Percentiles rank a stretch among this genome's conserved stretches.
Conservation (phyloP, 2,113 vertebrate genomes). For the Cynoglossus semilaevis region DNA sequence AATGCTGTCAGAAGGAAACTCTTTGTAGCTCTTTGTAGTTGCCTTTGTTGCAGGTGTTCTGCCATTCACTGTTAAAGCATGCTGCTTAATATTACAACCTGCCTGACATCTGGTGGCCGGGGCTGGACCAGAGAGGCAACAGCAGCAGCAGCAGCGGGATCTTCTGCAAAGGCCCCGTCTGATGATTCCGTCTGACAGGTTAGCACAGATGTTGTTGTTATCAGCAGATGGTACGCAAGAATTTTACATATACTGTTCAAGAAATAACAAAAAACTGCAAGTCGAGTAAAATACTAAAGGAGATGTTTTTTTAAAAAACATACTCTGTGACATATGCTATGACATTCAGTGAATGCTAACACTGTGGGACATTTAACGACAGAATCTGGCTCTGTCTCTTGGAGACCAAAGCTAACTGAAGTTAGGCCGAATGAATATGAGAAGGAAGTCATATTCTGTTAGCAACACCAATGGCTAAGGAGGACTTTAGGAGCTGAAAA, state of each 20-base stretch:
- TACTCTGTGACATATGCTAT: too few species aligned
- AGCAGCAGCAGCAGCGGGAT: slow-evolving; percentile 5
- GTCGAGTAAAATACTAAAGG: too few species aligned
- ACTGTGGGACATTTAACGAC: too few species aligned
- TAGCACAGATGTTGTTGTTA: slow-evolving; percentile 37
- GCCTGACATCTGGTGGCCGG: slow-evolving; percentile 75
- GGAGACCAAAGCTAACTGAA: too few species aligned
- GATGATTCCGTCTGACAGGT: slow-evolving; percentile 38
- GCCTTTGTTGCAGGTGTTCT: slow-evolving; percentile 82
- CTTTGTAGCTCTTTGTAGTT: slow-evolving; percentile 87
- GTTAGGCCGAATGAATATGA: too few species aligned
- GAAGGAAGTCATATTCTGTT: too few species aligned
- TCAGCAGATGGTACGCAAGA: not conserved
- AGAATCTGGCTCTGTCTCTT: too few species aligned
- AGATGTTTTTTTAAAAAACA: too few species aligned
- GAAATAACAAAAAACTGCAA: not conserved
- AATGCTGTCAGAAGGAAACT: slow-evolving; percentile 72
- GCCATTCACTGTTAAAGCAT: slow-evolving; percentile 78
- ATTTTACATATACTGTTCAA: not conserved
- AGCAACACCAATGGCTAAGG: too few species aligned
- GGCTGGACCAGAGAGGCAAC: slow-evolving; percentile 32
- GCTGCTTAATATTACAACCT: slow-evolving; percentile 73
- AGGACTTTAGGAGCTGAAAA: too few species aligned
- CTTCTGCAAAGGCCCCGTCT: slow-evolving; percentile 5
- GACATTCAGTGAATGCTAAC: too few species aligned